Conservation (phyloP, 2,888 invertebrate genomes). For the Macroteleia sp. region DNA sequence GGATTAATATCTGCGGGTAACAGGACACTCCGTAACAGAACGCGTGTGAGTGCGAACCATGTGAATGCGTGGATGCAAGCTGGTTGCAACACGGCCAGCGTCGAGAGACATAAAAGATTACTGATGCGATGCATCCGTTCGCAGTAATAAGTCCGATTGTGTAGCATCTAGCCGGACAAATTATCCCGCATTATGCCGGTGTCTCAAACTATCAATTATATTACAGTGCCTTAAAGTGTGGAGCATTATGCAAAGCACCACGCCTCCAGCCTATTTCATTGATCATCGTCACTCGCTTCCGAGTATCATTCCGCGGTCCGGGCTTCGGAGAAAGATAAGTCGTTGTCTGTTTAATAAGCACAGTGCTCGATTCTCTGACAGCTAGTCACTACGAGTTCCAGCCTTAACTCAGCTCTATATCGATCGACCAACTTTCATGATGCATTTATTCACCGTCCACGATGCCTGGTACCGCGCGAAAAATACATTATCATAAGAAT, state of each 20-base stretch:
- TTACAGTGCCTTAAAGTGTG: conserved; percentile 61
- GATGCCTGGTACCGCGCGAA: conserved; percentile 28
- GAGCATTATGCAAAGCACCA: conserved; percentile 65
- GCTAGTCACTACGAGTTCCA: background rate
- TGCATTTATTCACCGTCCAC: conserved; percentile 8
- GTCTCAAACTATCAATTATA: conserved; percentile 82
- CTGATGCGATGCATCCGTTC: conserved; percentile 82
- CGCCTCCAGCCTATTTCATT: conserved; percentile 78
- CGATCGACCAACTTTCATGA: conserved; percentile 33
- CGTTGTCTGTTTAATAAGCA: conserved; percentile 58
- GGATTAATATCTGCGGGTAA: conserved; percentile 83
- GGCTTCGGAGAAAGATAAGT: conserved; percentile 56
- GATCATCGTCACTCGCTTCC: conserved; percentile 75
- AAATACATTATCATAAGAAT: conserved; percentile 22
- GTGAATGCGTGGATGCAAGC: conserved; percentile 66
- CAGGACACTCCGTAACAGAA: conserved; percentile 78
- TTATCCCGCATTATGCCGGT: conserved; percentile 81
- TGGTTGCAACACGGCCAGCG: conserved; percentile 58
- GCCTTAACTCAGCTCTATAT: conserved; percentile 26
- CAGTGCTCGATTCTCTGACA: conserved; percentile 48
- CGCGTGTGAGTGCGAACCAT: conserved; percentile 62
- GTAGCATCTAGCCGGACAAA: conserved; percentile 81
- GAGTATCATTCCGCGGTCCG: conserved; percentile 59
- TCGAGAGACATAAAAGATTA: conserved; percentile 80
- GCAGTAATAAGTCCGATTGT: conserved; percentile 83